A percentile compares a stretch with the other conserved stretches of the same genome.
Conservation (phyloP, 2,113 vertebrate species). For the Mola mola region DNA sequence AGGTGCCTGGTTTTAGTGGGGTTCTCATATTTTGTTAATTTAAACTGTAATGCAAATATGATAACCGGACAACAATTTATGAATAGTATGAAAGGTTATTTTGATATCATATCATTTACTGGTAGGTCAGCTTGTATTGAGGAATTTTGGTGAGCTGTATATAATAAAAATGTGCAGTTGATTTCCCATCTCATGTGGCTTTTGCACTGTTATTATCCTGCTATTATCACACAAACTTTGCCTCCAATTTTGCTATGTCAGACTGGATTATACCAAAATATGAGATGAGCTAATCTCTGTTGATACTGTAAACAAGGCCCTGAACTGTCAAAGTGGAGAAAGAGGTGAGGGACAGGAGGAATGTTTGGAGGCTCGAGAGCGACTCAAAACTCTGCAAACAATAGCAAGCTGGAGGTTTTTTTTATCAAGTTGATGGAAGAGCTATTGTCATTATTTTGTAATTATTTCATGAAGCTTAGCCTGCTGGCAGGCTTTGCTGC, state of each 20-base stretch:
- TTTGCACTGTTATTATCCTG: not conserved
- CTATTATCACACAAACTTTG: slow-evolving; percentile 18
- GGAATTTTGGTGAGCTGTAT: too few species aligned
- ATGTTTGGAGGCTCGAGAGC: slow-evolving; percentile 13
- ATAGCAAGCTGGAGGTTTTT: slow-evolving; percentile 15
- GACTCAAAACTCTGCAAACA: slow-evolving; percentile 34
- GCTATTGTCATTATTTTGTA: slow-evolving; percentile 43
- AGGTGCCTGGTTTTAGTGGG: too few species aligned
- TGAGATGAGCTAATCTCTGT: slow-evolving; percentile 62
- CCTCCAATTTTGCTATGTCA: slow-evolving; percentile 24
- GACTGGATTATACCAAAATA: slow-evolving; percentile 52
- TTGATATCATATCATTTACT: too few species aligned
- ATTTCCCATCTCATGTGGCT: not conserved
- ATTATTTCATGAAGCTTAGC: slow-evolving; percentile 47
- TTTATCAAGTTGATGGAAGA: slow-evolving; percentile 4
- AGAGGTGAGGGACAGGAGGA: slow-evolving; percentile 1
- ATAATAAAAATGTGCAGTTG: too few species aligned
- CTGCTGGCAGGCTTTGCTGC: slow-evolving; percentile 1
- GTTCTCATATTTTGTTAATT: too few species aligned
- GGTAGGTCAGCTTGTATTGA: too few species aligned
- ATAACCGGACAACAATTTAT: too few species aligned
- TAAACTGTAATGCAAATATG: too few species aligned
- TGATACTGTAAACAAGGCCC: slow-evolving; percentile 57
- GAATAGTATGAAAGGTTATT: too few species aligned
- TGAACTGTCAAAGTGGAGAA: slow-evolving; percentile 38